These are phyloP conservation scores for Brachyptera putata DNA, from an alignment of 2,888 invertebrate species.

Conservation along the genomic window DNA sequence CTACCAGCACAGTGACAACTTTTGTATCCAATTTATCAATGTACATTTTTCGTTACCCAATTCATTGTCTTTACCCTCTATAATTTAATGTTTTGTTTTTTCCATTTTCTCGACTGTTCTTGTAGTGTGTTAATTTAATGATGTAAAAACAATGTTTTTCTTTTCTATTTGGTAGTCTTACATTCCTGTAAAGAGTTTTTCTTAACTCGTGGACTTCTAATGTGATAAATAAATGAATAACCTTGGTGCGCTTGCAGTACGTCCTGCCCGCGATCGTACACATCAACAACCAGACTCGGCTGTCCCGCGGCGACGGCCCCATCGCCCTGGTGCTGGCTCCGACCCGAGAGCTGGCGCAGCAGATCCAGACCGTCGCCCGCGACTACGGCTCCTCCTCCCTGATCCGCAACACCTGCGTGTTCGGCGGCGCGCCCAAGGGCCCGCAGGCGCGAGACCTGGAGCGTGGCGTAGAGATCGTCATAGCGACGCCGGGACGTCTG, in stretches of 20 bases:
- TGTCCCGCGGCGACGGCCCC: constrained; percentile 77
- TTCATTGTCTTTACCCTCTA: no score
- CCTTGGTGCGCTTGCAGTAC: constrained; percentile 47
- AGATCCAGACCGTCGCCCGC: constrained; percentile 75
- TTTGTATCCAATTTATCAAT: no score
- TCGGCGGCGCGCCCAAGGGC: constrained; percentile 86
- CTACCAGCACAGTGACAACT: no score
- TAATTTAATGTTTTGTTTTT: no score
- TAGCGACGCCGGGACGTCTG: constrained; percentile 84
- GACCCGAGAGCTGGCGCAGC: constrained; percentile 72
- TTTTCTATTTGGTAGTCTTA: no score
- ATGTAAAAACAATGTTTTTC: no score
- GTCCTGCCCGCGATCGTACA: constrained; percentile 82
- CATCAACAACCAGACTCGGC: constrained; percentile 72
- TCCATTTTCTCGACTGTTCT: no score
- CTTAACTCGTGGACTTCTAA: no score
- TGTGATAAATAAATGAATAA: no score
- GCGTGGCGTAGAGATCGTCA: constrained; percentile 79
- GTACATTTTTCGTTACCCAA: no score
- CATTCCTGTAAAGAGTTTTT: no score
- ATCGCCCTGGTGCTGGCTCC: constrained; percentile 77
- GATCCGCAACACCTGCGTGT: constrained; percentile 81
- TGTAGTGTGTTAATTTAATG: no score
- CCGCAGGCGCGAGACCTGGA: constrained; percentile 64
- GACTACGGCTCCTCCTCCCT: constrained; percentile 75